phyloP scores from a whole-genome alignment of 2,888 invertebrate genomes.

The Dryadula phaetusa region DNA sequence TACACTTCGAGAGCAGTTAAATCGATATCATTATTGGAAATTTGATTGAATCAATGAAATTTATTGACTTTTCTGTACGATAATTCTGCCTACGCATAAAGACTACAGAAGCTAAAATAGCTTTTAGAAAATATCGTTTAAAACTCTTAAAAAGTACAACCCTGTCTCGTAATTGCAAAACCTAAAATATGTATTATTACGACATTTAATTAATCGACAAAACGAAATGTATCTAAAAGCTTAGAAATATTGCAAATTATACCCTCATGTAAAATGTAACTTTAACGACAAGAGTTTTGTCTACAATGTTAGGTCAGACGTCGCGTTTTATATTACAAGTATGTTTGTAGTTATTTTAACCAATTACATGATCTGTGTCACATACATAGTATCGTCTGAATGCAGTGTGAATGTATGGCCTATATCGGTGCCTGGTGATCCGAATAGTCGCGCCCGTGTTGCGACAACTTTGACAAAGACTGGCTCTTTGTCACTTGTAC shows the following conservation, averaged over 20 bases:
- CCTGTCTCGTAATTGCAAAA: too few species aligned
- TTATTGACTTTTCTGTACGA: constrained; percentile 25
- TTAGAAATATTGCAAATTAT: not conserved
- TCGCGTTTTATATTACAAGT: constrained; percentile 23
- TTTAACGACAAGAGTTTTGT: not conserved
- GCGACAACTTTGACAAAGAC: constrained; percentile 60
- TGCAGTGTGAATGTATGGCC: constrained; percentile 59
- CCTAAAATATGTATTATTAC: too few species aligned
- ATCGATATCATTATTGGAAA: constrained; percentile 28
- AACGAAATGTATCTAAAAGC: too few species aligned
- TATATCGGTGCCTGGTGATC: constrained; percentile 62
- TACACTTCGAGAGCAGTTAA: constrained; percentile 19
- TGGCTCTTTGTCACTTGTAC: constrained; percentile 58
- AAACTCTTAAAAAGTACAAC: too few species aligned
- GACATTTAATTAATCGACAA: too few species aligned
- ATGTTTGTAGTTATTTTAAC: constrained; percentile 26
- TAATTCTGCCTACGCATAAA: not conserved
- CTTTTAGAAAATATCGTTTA: too few species aligned
- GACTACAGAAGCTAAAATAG: too few species aligned
- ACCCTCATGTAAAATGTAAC: not conserved
- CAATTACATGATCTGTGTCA: constrained; percentile 39
- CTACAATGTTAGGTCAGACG: not conserved
- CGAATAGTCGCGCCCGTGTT: constrained; percentile 64
- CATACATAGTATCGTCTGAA: constrained; percentile 40
- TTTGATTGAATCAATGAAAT: constrained; percentile 31